Evolutionary conservation across 2,888 invertebrate genomes (phyloP).

Genomic region (Dynastes grantii): DNA sequence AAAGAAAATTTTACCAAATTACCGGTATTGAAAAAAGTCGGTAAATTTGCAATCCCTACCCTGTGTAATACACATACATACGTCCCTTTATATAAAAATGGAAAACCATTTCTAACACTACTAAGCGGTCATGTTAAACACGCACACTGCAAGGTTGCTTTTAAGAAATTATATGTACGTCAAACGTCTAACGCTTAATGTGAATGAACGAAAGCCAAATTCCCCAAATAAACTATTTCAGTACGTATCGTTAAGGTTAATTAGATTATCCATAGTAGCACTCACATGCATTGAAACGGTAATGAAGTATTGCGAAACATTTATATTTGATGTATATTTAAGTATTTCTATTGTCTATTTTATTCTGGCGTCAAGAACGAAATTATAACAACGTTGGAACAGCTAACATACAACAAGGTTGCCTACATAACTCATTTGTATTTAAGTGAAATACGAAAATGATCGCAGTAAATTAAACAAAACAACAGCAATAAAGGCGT

Average conservation of each 20-base stretch:
- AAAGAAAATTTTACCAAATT: too few species aligned
- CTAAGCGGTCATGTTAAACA: slow-evolving; percentile 4
- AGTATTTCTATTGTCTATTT: background rate
- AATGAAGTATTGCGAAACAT: slow-evolving; percentile 2
- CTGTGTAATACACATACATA: too few species aligned
- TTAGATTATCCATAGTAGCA: background rate
- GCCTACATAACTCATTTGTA: too few species aligned
- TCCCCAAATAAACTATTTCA: background rate
- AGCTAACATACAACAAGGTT: too few species aligned
- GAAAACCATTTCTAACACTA: background rate
- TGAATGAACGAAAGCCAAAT: background rate
- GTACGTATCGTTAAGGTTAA: background rate
- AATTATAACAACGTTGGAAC: background rate
- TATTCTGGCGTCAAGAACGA: background rate
- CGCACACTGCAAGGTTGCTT: background rate
- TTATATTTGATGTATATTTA: too few species aligned
- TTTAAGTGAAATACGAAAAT: too few species aligned
- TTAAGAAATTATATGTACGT: slow-evolving; percentile 15
- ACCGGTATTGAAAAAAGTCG: too few species aligned
- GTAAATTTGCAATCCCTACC: too few species aligned
- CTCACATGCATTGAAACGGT: background rate
- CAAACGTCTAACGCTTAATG: background rate
- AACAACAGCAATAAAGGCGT: too few species aligned
- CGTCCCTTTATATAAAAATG: background rate
- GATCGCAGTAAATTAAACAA: too few species aligned